phyloP scores from a whole-genome alignment of 1,140 invertebrate genomes.

The Pygmarrhopalites habei region DNA sequence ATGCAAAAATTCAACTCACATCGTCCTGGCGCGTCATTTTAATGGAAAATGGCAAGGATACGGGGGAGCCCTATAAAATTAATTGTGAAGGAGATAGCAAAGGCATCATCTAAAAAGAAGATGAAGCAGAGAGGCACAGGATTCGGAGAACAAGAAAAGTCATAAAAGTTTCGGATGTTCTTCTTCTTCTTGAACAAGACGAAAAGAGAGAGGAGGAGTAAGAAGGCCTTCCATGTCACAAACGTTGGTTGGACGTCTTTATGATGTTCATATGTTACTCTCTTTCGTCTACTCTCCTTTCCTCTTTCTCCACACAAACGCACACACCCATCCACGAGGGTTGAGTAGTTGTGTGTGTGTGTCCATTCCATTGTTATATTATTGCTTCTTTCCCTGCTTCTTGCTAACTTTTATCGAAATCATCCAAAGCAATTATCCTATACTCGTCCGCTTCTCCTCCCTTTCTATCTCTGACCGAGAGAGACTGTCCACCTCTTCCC shows the following conservation, averaged over 20 bases:
- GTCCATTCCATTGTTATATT: too few species aligned
- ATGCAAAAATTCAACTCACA: conserved; percentile 35
- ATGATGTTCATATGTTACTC: conserved; percentile 39
- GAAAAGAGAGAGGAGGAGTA: neutral
- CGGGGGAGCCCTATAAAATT: conserved; percentile 39
- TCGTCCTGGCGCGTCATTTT: conserved; percentile 35
- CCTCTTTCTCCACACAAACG: conserved; percentile 5
- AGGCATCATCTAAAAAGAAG: conserved; percentile 14
- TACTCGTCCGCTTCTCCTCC: neutral
- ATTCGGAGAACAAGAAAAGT: conserved; percentile 35
- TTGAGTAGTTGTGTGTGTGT: too few species aligned
- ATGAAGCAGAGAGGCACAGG: conserved; percentile 11
- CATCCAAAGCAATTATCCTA: conserved; percentile 29
- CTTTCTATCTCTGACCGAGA: too few species aligned
- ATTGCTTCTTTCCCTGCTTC: too few species aligned
- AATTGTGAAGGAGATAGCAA: conserved; percentile 39
- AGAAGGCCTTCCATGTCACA: conserved; percentile 31
- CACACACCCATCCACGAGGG: neutral
- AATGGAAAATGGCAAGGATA: conserved; percentile 40
- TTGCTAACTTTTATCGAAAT: conserved; percentile 31
- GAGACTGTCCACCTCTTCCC: neutral
- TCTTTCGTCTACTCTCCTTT: conserved; percentile 27
- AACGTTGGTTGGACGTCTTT: conserved; percentile 37
- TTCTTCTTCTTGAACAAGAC: neutral
- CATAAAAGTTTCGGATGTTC: conserved; percentile 36